Evolutionary conservation across 2,113 vertebrate genomes (phyloP).

Genomic region (Hippotragus niger): DNA sequence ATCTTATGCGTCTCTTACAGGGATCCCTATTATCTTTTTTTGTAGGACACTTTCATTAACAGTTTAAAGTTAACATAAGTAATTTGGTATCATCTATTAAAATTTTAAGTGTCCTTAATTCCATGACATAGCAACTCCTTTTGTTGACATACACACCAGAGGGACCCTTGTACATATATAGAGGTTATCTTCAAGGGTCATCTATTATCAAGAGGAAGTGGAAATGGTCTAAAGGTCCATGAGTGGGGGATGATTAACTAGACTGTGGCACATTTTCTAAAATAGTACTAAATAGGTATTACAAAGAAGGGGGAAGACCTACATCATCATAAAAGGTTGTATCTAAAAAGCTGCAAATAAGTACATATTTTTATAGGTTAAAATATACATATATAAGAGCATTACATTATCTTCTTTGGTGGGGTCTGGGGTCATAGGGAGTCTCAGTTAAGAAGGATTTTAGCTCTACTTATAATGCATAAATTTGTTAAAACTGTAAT

Average conservation of each 20-base stretch:
- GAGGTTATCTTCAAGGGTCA: not conserved
- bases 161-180: not conserved
- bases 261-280: not conserved
- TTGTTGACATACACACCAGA: not conserved
- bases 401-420: not conserved
- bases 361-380: not conserved
- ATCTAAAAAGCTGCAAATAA: not conserved
- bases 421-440: not conserved
- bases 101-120: not conserved
- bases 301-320: not conserved
- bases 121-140: not conserved
- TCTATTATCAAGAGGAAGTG: not conserved
- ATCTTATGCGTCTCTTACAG: not conserved
- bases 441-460: not conserved
- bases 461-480: not conserved
- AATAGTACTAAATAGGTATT: not conserved
- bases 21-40: not conserved
- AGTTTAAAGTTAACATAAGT: conserved; percentile 14
- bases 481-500: not conserved
- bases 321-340: not conserved
- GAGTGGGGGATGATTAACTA: not conserved
- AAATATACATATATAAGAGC: not conserved
- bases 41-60: not conserved
- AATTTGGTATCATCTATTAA: not conserved
- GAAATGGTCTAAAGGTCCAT: not conserved